Base-by-base conservation (phyloP, 2,888 invertebrate genomes). In the Iphiclides podalirius region DNA sequence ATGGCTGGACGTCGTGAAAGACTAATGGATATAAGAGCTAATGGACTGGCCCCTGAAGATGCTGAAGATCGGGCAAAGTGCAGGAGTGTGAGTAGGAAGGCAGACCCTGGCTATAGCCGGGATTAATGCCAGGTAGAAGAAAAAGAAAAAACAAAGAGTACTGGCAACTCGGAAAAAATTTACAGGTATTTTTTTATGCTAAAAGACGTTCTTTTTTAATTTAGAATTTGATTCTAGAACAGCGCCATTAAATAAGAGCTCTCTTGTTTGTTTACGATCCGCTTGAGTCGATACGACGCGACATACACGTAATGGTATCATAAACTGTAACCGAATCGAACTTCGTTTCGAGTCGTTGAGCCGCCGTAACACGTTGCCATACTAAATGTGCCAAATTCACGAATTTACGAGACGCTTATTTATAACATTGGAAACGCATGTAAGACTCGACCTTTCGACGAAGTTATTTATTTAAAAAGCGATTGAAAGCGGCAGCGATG, bases 341-440 rank as follows among this genome's bases (percentile, higher is more conserved):
- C 37, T 38, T 38, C 33, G 42, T 43, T 48, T 23, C 34, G 38
- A 20, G 33, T 48, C 48, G 48, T 38, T 37, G 31, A 38, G 20
- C 12, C 42, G 2, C n/a, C 23, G 37, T 17, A 41, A 42, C 36
- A 20, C 37, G 42, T 42, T 48, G 9, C 47, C 36, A 34, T 26
- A 31, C 12, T 35, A 43, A 47, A 48, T 42, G 38, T 42, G 42
- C 33, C 33, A 23, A 48, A 42, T 37, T 45, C 11, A 31, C 16
- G n/a, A 28, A 26, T 28, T 47, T 47, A 36, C 37, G 47, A 36
- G n/a, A 37, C 31, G 43, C 33, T 48, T 48, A 33, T 43, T 43
- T 38, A 38, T 20, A 37, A 42, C 23, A 20, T 34, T 37, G 2
- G 8, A 7, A 42, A 42, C 15, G 39, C 20, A 34, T 34, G 14